Evolutionary conservation across 1,140 invertebrate genomes (phyloP).

Genomic region (Drosophila rhopaloa): DNA sequence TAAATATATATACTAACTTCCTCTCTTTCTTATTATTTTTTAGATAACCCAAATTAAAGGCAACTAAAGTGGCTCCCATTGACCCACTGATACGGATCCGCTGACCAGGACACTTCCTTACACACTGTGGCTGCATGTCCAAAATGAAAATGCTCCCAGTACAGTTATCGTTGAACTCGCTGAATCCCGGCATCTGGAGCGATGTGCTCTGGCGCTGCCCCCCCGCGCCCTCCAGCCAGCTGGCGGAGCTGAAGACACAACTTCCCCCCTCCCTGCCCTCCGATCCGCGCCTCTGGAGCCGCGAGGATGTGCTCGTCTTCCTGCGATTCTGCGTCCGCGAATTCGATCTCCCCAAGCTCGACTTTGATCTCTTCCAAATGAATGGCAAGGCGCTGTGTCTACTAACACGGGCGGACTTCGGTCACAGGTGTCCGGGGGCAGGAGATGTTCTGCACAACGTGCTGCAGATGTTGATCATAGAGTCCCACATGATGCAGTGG

Average conservation of each 20-base stretch:
- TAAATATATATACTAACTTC: too few species aligned
- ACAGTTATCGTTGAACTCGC: constrained; percentile 87
- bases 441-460: constrained; percentile 97
- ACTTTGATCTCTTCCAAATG: constrained; percentile 98
- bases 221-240: constrained; percentile 88
- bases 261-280: constrained; percentile 91
- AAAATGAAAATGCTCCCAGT: constrained; percentile 89
- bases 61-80: constrained; percentile 52
- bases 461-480: constrained; percentile 93
- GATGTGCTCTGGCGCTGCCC: constrained; percentile 93
- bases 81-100: constrained; percentile 5
- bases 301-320: constrained; percentile 95
- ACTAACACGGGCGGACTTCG: constrained; percentile 94
- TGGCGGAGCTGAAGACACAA: constrained; percentile 94
- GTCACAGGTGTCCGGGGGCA: constrained; percentile 94
- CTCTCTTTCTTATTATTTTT: not conserved
- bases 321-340: constrained; percentile 96
- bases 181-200: constrained; percentile 88
- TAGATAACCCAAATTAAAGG: constrained; percentile 14
- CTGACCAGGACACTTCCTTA: constrained; percentile 37
- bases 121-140: constrained; percentile 69
- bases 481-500: constrained; percentile 90
- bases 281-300: constrained; percentile 95
- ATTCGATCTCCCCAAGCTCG: constrained; percentile 95
- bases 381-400: constrained; percentile 98